Evolutionary conservation across 2,113 vertebrate genomes (phyloP), one percentile per base, ranked within the genome.

Genomic region (Marmota flaviventris): DNA sequence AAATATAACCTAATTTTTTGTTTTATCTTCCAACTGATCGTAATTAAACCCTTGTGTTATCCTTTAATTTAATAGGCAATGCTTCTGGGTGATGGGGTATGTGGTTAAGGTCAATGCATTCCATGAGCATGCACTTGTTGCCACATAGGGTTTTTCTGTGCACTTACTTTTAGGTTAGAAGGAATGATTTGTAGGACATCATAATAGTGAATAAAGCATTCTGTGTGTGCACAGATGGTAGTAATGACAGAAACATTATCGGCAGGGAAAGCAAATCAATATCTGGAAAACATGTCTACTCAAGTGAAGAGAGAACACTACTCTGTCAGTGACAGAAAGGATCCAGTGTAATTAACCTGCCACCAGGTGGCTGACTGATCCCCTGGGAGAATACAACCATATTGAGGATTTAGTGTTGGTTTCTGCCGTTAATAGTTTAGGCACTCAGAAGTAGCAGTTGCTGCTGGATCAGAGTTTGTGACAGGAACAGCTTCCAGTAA

Each of bases 191-290:
- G 20, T 75, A 90, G 51, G 29, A 70, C 42, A 78, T 82, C 22
- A 34, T 45, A 18, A 34, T 69, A 53, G 67, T 39, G 39, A 88
- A 85, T 67, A 92, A 85, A 93, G 51, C 63, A 63, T 85, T 94
- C 17, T 17, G 18, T 63, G 24, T 78, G 10, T 77, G 32, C 73
- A 89, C 70, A 88, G 93, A 93, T 85, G 72, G 81, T 48, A 65
- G 51, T 94, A 61, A 72, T 65, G 48, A 83, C 48, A 93, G 75
- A 89, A 86, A 81, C n/a, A 85, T 81, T 91, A 87, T 51, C 16
- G 29, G n/a, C 70, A 87, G 65, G 65, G 56, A 85, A 97, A 89
- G 90, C n/a, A 96, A 93, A 97, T 94, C 93, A 86, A 90, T 92
- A 93, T 42, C 81, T 95, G 63, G 70, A 72, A 95, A 92, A 69